Conservation (phyloP, 2,888 invertebrate genomes). For the Altica lythri region DNA sequence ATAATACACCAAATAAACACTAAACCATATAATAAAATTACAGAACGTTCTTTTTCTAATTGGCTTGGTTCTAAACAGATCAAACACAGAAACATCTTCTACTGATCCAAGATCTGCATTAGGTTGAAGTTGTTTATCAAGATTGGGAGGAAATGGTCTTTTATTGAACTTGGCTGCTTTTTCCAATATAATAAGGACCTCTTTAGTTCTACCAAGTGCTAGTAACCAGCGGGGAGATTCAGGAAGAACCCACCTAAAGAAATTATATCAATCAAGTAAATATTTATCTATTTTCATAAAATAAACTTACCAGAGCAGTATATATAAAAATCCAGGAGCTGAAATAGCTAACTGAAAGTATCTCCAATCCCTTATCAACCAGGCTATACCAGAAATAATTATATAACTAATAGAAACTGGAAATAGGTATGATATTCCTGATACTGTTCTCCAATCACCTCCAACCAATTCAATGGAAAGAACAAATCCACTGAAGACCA, state of each 20-base stretch:
- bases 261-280: not conserved
- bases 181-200: slow-evolving; percentile 69
- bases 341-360: slow-evolving; percentile 74
- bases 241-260: slow-evolving; percentile 73
- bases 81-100: slow-evolving; percentile 61
- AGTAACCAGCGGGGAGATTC: slow-evolving; percentile 81
- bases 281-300: slow-evolving; percentile 2
- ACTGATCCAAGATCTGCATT: slow-evolving; percentile 56
- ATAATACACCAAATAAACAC: slow-evolving; percentile 78
- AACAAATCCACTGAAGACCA: slow-evolving; percentile 81
- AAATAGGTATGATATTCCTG: slow-evolving; percentile 80
- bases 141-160: slow-evolving; percentile 66
- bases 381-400: slow-evolving; percentile 72
- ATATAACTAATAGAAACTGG: slow-evolving; percentile 78
- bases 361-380: slow-evolving; percentile 73
- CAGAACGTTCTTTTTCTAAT: slow-evolving; percentile 72
- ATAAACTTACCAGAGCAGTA: slow-evolving; percentile 66
- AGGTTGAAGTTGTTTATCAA: slow-evolving; percentile 69
- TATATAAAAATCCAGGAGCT: slow-evolving; percentile 71
- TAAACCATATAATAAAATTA: slow-evolving; percentile 76
- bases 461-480: slow-evolving; percentile 79
- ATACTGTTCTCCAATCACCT: slow-evolving; percentile 78
- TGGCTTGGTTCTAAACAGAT: slow-evolving; percentile 68
- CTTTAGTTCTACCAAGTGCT: slow-evolving; percentile 72
- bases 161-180: slow-evolving; percentile 71